These are phyloP conservation scores for Epicauta chinensis DNA, from an alignment of 1,140 invertebrate genomes.

Conservation along the genomic window DNA sequence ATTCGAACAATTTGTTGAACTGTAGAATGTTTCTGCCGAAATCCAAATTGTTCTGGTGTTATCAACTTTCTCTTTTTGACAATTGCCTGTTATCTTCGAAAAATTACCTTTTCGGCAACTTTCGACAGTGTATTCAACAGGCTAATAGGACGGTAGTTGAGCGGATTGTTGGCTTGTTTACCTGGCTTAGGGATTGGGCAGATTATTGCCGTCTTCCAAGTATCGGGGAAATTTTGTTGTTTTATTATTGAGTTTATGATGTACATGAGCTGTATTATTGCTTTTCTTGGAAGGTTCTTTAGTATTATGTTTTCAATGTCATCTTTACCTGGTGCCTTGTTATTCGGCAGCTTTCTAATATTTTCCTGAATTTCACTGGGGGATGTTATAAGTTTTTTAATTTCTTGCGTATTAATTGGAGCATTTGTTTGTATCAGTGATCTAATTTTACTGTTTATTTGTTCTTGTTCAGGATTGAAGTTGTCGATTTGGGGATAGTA, in stretches of 20 bases:
- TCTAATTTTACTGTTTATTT: no score
- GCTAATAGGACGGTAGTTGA: slow-evolving; percentile 25
- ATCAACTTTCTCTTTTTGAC: neutral
- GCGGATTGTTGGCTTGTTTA: slow-evolving; percentile 16
- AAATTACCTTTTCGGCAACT: slow-evolving; percentile 24
- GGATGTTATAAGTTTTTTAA: no score
- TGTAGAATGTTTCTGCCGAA: no score
- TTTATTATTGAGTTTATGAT: slow-evolving; percentile 31
- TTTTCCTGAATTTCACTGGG: no score
- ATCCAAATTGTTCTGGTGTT: no score
- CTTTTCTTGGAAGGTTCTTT: slow-evolving; percentile 11
- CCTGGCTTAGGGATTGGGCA: slow-evolving; percentile 39
- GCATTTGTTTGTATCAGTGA: no score
- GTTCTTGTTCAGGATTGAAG: no score
- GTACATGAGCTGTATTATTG: neutral
- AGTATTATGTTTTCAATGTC: no score
- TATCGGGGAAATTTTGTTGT: slow-evolving; percentile 31
- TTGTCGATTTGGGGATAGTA: no score
- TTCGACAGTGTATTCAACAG: slow-evolving; percentile 23
- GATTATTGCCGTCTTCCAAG: slow-evolving; percentile 40
- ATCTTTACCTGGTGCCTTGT: slow-evolving; percentile 17
- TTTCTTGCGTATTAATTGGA: no score
- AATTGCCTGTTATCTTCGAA: neutral
- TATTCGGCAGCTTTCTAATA: neutral
- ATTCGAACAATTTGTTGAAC: no score